Evolutionary conservation across 2,888 invertebrate species (phyloP).

Genomic region (Octonoba sinensis): DNA sequence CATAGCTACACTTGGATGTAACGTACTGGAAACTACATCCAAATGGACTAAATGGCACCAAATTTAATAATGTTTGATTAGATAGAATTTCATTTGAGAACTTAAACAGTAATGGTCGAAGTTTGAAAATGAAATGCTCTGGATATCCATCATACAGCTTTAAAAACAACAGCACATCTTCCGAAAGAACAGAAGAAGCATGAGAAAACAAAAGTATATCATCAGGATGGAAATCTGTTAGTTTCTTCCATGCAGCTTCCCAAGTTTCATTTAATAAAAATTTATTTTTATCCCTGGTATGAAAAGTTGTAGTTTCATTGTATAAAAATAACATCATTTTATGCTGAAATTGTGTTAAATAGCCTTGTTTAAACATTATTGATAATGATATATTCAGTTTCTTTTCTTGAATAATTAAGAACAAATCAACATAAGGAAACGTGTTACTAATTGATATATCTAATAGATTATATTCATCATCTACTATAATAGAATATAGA

Average conservation of each 20-base stretch:
- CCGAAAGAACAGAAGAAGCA: conserved; percentile 74
- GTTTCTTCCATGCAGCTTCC: conserved; percentile 39
- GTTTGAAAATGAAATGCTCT: conserved; percentile 73
- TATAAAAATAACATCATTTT: conserved; percentile 52
- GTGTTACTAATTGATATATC: conserved; percentile 37
- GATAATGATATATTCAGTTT: conserved; percentile 21
- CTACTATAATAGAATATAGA: conserved; percentile 42
- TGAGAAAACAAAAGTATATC: conserved; percentile 64
- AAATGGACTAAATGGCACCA: conserved; percentile 41
- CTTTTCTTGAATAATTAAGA: conserved; percentile 41
- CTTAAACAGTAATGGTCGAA: conserved; percentile 48
- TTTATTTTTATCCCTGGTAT: conserved; percentile 13
- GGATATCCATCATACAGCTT: conserved; percentile 79
- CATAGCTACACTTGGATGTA: conserved; percentile 44
- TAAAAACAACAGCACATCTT: conserved; percentile 77
- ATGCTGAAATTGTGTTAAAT: conserved; percentile 43
- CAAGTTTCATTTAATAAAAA: conserved; percentile 19
- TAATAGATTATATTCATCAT: conserved; percentile 37
- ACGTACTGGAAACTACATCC: conserved; percentile 57
- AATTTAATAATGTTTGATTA: conserved; percentile 12
- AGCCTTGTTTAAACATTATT: conserved; percentile 41
- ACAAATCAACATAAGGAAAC: conserved; percentile 43
- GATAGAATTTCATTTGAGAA: conserved; percentile 32
- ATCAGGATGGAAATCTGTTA: conserved; percentile 65
- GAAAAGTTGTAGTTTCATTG: conserved; percentile 15